Base-by-base conservation (phyloP, 2,113 vertebrate species). In the Pitta sordida region DNA sequence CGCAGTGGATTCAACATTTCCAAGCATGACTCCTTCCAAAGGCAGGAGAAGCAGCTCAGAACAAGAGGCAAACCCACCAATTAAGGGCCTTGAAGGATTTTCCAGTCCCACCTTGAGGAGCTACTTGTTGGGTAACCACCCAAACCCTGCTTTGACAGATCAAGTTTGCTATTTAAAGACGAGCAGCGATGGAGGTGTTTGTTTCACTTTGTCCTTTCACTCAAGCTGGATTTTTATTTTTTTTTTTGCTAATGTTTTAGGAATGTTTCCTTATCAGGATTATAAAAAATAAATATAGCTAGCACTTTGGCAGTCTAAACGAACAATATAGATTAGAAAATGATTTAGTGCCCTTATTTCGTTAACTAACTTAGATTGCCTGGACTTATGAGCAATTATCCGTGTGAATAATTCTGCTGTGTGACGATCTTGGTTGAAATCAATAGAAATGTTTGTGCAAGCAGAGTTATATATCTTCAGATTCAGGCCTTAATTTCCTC, bases 261-360 rank as follows among this genome's bases (percentile, higher is more conserved):
- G 96, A 96, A 96, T 96, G 94, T 92, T 95, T 95, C 87, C 93
- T 94, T 96, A 95, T 96, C 93, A 27, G 91, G 60, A 86, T 93
- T 95, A 94, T 81, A 81, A 90, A 95, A 96, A 95, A 94, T 96
- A 96, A 94, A 96, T 95, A 96, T 7, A 68, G 90, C 89, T 16
- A 95, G 90, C 75, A 70, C 68, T 94, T 90, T 88, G 95, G 90
- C 94, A 90, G 91, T 89, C 91, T 81, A 93, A 90, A 88, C 83
- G 93, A 93, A 93, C 90, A 83, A 92, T 94, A 90, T 78, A 95
- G 90, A 96, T 94, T 94, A 96, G 84, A 87, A 79, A 87, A 95
- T 94, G 56, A 96, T 94, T 92, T 90, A 95, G 79, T 94, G 69
- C 79, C 63, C 84, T 95, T 81, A 75, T 95, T 95, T 95, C 12